A percentile compares a stretch with the other conserved stretches of the same genome.
phyloP scores from a whole-genome alignment of 2,113 vertebrate genomes.

The Rhodinocichla rosea region DNA sequence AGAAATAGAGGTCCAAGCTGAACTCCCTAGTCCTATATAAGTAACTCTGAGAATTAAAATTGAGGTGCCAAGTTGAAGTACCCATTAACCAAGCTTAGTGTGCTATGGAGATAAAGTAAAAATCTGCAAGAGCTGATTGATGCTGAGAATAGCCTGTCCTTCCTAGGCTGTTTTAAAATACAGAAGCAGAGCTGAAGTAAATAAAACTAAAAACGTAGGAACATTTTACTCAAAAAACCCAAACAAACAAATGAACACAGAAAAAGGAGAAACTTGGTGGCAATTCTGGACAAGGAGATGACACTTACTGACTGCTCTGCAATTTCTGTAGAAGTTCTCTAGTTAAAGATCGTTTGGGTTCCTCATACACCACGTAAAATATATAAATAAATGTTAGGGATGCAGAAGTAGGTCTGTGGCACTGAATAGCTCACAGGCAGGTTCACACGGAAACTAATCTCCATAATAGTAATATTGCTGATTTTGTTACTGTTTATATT shows the following conservation, averaged over 20 bases:
- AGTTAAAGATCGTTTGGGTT: not conserved
- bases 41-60: not conserved
- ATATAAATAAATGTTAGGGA: not conserved
- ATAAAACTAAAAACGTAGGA: not conserved
- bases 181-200: not conserved
- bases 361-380: not conserved
- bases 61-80: not conserved
- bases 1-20: not conserved
- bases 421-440: not conserved
- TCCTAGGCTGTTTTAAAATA: not conserved
- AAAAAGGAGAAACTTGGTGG: not conserved
- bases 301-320: not conserved
- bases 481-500: not conserved
- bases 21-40: not conserved
- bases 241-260: not conserved
- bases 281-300: not conserved
- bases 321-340: not conserved
- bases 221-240: not conserved
- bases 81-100: not conserved
- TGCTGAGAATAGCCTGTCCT: not conserved
- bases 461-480: not conserved
- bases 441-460: not conserved
- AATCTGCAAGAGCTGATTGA: not conserved
- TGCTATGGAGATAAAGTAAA: not conserved
- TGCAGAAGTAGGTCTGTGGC: not conserved